These are phyloP conservation scores for Laspeyria flexula DNA, from an alignment of 2,888 invertebrate genomes.

Conservation along the genomic window DNA sequence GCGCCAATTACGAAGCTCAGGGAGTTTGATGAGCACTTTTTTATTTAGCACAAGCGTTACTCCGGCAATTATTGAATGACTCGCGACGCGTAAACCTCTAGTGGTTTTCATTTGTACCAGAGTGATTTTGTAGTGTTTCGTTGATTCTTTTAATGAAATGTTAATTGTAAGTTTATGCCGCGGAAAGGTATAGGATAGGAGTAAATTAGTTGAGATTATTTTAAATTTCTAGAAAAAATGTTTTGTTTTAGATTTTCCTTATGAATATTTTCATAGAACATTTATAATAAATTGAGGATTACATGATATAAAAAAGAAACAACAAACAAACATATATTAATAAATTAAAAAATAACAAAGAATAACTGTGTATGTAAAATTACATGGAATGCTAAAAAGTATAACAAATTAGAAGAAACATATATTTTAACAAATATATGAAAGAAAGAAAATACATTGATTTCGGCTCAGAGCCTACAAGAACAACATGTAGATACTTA, in stretches of 20 bases:
- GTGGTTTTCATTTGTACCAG: conserved; percentile 55
- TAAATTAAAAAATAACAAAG: too few relatives aligned
- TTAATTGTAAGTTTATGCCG: conserved; percentile 43
- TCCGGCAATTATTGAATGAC: conserved; percentile 81
- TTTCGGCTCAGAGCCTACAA: too few relatives aligned
- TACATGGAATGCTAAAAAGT: too few relatives aligned
- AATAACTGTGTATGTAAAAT: too few relatives aligned
- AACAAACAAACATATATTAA: too few relatives aligned
- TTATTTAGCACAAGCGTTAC: conserved; percentile 81
- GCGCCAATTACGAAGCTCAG: conserved; percentile 81
- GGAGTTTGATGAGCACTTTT: conserved; percentile 82
- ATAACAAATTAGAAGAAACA: too few relatives aligned
- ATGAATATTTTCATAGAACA: too few relatives aligned
- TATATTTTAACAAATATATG: too few relatives aligned
- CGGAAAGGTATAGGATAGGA: conserved; percentile 12
- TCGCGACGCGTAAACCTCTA: conserved; percentile 69
- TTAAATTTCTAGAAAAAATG: conserved; percentile 1
- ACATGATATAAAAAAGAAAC: too few relatives aligned
- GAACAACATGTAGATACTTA: too few relatives aligned
- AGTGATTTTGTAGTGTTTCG: conserved; percentile 57
- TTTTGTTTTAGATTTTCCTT: conserved; percentile 11
- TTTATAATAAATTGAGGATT: too few relatives aligned
- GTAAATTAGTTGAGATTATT: conserved; percentile 20
- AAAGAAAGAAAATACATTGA: too few relatives aligned
- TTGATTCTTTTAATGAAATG: conserved; percentile 51